Conservation (phyloP, 1,140 invertebrate genomes). For the Hestina assimilis region DNA sequence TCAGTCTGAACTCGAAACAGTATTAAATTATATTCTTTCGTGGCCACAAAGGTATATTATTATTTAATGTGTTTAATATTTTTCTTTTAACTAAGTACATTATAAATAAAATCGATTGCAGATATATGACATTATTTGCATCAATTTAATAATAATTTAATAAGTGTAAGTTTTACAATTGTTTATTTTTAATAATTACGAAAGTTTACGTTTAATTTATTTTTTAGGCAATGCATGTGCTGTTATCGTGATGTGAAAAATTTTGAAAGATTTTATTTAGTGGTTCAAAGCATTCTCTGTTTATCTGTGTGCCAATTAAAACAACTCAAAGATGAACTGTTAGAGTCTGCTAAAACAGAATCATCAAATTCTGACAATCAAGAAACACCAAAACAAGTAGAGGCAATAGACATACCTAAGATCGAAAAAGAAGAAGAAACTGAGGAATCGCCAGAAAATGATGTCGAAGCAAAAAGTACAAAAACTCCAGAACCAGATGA, state of each 20-base stretch:
- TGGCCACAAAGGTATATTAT: constrained; percentile 83
- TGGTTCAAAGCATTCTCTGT: constrained; percentile 90
- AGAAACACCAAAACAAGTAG: constrained; percentile 33
- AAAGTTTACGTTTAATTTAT: constrained; percentile 24
- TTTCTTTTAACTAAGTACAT: neutral
- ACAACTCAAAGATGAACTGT: constrained; percentile 81
- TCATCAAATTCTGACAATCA: constrained; percentile 37
- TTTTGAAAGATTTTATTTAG: constrained; percentile 91
- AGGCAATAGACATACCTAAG: constrained; percentile 30
- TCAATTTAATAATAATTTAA: too few species aligned
- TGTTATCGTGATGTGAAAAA: constrained; percentile 94
- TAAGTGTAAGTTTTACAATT: neutral
- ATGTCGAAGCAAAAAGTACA: constrained; percentile 30
- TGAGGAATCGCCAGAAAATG: constrained; percentile 16
- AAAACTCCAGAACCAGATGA: constrained; percentile 30
- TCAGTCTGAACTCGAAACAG: constrained; percentile 83
- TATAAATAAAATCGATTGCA: too few species aligned
- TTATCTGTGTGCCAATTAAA: constrained; percentile 87
- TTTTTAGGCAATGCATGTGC: constrained; percentile 92
- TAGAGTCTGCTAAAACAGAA: constrained; percentile 49
- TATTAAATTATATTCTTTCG: constrained; percentile 83
- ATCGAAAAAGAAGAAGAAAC: constrained; percentile 32
- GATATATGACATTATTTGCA: too few species aligned
- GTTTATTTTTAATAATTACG: neutral
- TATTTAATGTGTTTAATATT: constrained; percentile 7